phyloP scores from a whole-genome alignment of 2,888 invertebrate species.

The Hirtodrosophila histrioides region DNA sequence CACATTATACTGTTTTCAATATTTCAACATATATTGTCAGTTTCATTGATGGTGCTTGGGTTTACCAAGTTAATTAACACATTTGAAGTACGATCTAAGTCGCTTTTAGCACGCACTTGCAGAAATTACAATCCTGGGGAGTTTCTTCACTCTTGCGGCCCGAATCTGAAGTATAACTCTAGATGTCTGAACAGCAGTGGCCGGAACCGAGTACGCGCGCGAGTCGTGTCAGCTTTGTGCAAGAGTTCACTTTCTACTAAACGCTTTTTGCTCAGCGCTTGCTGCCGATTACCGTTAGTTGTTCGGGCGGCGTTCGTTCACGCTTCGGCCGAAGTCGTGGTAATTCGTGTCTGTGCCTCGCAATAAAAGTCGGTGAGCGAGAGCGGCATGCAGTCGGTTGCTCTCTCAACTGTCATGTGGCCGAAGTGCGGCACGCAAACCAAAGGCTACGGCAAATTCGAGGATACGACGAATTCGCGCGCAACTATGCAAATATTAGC shows the following conservation, averaged over 20 bases:
- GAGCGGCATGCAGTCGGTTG: constrained; percentile 5
- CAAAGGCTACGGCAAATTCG: constrained; percentile 29
- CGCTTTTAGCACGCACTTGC: constrained; percentile 1
- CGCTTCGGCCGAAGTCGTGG: constrained; percentile 34
- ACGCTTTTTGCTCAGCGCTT: constrained; percentile 75
- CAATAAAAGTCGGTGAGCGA: constrained; percentile 16
- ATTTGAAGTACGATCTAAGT: constrained; percentile 1
- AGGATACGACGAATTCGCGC: constrained; percentile 30
- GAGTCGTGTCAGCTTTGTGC: constrained; percentile 83
- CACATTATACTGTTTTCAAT: constrained; percentile 3
- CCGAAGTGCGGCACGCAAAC: constrained; percentile 9
- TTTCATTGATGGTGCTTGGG: not conserved
- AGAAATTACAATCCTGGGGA: not conserved
- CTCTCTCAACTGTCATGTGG: constrained; percentile 28
- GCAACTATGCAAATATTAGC: not conserved
- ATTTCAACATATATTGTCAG: not conserved
- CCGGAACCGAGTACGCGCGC: constrained; percentile 71
- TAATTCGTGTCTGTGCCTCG: constrained; percentile 24
- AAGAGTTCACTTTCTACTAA: constrained; percentile 84
- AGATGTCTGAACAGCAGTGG: constrained; percentile 19
- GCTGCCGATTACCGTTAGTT: constrained; percentile 44
- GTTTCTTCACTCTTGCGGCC: constrained; percentile 3
- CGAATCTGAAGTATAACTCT: constrained; percentile 13
- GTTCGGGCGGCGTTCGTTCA: constrained; percentile 31
- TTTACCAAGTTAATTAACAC: constrained; percentile 1